Evolutionary conservation across 2,888 invertebrate genomes (phyloP).

Genomic region (Chouioia cunea): DNA sequence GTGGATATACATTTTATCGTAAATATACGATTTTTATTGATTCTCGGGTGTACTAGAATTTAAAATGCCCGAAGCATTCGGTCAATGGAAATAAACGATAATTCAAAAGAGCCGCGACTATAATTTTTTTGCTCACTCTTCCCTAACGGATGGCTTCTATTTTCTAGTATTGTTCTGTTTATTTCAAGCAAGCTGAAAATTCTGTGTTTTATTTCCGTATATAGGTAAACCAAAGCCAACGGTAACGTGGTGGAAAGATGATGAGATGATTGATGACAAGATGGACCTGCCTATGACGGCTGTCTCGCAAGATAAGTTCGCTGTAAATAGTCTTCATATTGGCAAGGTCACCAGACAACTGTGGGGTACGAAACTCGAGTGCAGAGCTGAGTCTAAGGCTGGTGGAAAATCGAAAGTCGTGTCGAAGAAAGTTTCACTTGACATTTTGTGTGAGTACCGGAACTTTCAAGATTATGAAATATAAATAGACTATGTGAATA

Average conservation of each 20-base stretch:
- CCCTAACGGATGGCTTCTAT: no score
- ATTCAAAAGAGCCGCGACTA: background rate
- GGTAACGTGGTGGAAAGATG: conserved; percentile 87
- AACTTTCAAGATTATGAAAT: background rate
- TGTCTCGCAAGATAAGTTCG: conserved; percentile 72
- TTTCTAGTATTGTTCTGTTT: no score
- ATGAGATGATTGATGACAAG: conserved; percentile 79
- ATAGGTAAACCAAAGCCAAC: conserved; percentile 85
- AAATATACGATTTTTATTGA: no score
- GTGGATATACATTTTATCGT: no score
- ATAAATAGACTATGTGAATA: no score
- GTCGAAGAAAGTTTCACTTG: conserved; percentile 79
- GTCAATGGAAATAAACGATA: no score
- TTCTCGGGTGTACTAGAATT: no score
- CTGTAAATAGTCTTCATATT: conserved; percentile 83
- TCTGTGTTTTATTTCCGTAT: no score
- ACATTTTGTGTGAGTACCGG: conserved; percentile 74
- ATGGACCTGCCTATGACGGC: conserved; percentile 75
- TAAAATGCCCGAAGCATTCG: no score
- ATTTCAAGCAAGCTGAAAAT: no score
- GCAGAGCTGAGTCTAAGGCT: conserved; percentile 82
- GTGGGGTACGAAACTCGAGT: conserved; percentile 81
- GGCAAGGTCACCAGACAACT: conserved; percentile 79
- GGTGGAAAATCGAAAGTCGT: conserved; percentile 75
- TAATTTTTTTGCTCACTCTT: no score